Evolutionary conservation across 2,888 invertebrate species (phyloP), one percentile per base, ranked within the genome.

Genomic region (Phyto melanocephala): DNA sequence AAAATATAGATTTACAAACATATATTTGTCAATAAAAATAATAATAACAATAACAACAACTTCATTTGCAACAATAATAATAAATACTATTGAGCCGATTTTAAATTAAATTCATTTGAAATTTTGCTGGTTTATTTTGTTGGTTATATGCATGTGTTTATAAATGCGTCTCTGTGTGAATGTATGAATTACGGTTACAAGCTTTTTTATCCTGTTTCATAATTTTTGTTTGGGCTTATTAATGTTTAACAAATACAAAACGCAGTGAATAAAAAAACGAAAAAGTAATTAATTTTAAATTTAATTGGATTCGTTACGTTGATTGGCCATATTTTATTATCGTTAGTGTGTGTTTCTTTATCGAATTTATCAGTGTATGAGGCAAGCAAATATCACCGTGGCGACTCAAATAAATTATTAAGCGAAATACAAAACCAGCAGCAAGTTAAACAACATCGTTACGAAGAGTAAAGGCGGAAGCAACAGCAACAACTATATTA

Each of bases 261-360:
- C 17, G 3, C 45, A 45, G 42, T 54, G 42, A 52, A 52, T 47
- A 10, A 28, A 24, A 10, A 22, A 50, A 58, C 4, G 15, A 35
- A 37, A 20, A 3, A 56, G 28, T 78, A 71, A 71, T 71, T 77
- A 65, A 42, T 52, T 70, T 79, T 58, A 65, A 67, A 72, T 72
- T 67, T 77, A 78, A 82, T 82, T 74, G 79, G 65, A 79, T 82
- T 79, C 70, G 60, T 75, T 58, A 75, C 50, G 42, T 78, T 74
- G 68, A 77, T 81, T 81, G 81, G 81, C 62, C 56, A 75, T 54
- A 22, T 35, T 63, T 74, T 54, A 1, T 42, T 28, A 68, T 56
- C 20, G 68, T 45, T 24, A 20, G 42, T 8, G 52, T 33, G 40
- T 45, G 28, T 15, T 28, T 10, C 35, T 6, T 17, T 17, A 45